A percentile compares a stretch with the other conserved stretches of the same genome.
Conservation (phyloP, 2,888 invertebrate species). For the Pristionchus exspectatus region DNA sequence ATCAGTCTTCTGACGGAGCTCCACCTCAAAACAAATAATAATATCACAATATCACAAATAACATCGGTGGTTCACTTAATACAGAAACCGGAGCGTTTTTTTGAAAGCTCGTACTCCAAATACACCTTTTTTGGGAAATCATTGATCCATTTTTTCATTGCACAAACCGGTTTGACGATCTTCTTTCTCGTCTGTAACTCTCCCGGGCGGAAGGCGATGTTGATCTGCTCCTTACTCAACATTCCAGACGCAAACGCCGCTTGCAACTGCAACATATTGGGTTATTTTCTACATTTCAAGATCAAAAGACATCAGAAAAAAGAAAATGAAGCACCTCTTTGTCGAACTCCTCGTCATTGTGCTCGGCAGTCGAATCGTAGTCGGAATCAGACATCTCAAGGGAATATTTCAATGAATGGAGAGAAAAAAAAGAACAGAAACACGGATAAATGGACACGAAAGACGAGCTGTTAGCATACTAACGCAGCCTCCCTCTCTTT, state of each 20-base stretch:
- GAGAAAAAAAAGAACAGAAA: not conserved
- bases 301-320: not conserved
- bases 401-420: not conserved
- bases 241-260: constrained; percentile 90
- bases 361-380: constrained; percentile 35
- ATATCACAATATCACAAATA: not conserved
- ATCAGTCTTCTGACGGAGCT: constrained; percentile 67
- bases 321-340: constrained; percentile 6
- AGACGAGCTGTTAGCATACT: not conserved
- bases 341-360: constrained; percentile 45
- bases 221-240: constrained; percentile 89
- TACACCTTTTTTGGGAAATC: not conserved
- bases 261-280: constrained; percentile 85
- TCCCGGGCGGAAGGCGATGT: constrained; percentile 82
- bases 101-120: not conserved
- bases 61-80: no score
- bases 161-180: constrained; percentile 87
- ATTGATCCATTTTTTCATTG: not conserved
- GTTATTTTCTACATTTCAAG: not conserved
- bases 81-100: no score
- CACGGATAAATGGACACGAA: not conserved
- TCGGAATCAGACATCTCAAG: constrained; percentile 48
- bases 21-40: constrained; percentile 60
- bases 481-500: not conserved
- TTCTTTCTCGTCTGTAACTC: constrained; percentile 70